These are phyloP conservation scores for Forbesichthys agassizii DNA, from an alignment of 2,113 vertebrate genomes.

Conservation along the genomic window DNA sequence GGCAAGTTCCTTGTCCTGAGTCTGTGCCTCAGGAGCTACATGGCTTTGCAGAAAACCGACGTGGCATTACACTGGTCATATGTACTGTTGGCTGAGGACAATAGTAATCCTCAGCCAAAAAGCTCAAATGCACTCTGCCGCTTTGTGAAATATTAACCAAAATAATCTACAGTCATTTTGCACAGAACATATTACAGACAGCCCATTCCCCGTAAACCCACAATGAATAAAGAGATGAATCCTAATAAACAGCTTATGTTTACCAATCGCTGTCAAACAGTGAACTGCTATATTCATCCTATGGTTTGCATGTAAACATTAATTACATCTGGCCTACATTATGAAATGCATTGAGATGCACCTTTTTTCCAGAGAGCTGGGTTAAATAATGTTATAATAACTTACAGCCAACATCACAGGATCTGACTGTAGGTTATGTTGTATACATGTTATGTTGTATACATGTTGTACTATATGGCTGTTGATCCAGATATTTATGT, in stretches of 20 bases:
- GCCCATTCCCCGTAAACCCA: constrained; percentile 49
- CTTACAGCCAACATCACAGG: constrained; percentile 11
- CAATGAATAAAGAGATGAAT: constrained; percentile 48
- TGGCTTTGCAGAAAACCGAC: constrained; percentile 34
- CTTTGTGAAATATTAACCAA: constrained; percentile 74
- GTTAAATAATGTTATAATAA: constrained; percentile 36
- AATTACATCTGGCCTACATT: constrained; percentile 38
- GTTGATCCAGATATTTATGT: constrained; percentile 2
- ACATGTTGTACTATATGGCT: too few species aligned
- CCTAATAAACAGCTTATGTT: constrained; percentile 28
- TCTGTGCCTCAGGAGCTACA: constrained; percentile 32
- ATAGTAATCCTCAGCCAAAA: constrained; percentile 61
- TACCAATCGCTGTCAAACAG: constrained; percentile 41
- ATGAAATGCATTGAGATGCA: constrained; percentile 14
- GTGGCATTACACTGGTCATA: constrained; percentile 38
- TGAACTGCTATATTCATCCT: constrained; percentile 44
- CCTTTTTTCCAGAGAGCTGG: constrained; percentile 19
- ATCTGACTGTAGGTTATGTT: too few species aligned
- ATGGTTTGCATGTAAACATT: constrained; percentile 22
- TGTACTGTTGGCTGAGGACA: constrained; percentile 63
- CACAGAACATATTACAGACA: constrained; percentile 46
- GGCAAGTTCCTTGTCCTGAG: constrained; percentile 44
- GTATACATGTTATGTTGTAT: too few species aligned
- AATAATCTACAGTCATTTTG: constrained; percentile 54
- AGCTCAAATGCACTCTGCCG: constrained; percentile 61